Evolutionary conservation across 2,888 invertebrate species (phyloP), one percentile per base, ranked within the genome.

Genomic region (Luffia ferchaultella): DNA sequence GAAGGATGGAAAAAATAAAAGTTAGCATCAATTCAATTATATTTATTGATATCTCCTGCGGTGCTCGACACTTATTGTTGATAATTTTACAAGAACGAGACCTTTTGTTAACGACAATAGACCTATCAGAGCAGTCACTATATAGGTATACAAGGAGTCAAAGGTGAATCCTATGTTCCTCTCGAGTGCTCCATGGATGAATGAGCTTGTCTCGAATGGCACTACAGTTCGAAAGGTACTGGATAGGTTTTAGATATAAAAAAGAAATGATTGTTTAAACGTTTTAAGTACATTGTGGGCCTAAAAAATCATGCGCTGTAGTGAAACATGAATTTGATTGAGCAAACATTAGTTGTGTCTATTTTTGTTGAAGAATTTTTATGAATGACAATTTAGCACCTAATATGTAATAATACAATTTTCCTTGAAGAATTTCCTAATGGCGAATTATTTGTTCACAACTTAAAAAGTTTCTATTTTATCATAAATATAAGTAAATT

Each of bases 71-170:
- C 63, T 65, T 69, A 65, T 68, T 67, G 71, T 64, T 68, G 70
- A 72, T 67, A 77, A 71, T 70, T 72, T 72, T 59, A 61, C 60
- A 65, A 66, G 65, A 70, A 73, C 71, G 73, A 78, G 73, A 72
- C 73, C 72, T 72, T 68, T 49, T 43, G 49, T 49, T 49, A 49
- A 42, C 20, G 49, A 42, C 18, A 42, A 42, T 18, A 41, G 48
- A 48, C 16, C 49, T 42, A 49, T 19, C n/a, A n/a, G 20, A 43
- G 42, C 42, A 48, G n/a, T 7, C 40, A 42, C 19, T 43, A 43
- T 43, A 2, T n/a, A n/a, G n/a, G n/a, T n/a, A n/a, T 49, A 48
- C 48, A 48, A 48, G 40, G 41, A 16, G 43, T 16, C 43, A 42
- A n/a, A 42, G 7, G n/a, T 7, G 5, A 16, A 42, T 42, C n/a